These are phyloP conservation scores for Epinotia bilunana DNA, from an alignment of 2,888 invertebrate genomes.

Conservation along the genomic window DNA sequence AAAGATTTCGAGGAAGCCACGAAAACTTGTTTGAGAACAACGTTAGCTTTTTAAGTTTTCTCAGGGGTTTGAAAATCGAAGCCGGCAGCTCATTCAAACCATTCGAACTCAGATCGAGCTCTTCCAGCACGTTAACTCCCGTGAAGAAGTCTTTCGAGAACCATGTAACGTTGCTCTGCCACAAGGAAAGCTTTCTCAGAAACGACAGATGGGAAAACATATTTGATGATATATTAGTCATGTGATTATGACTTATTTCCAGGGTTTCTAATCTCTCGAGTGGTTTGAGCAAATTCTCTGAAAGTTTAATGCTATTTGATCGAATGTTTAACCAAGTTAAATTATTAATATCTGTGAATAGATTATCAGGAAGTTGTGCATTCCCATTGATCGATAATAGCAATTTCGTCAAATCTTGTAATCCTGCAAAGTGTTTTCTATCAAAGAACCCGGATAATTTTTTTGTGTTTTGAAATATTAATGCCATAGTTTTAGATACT, in stretches of 20 bases:
- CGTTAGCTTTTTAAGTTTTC: slow-evolving; percentile 86
- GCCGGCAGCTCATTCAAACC: slow-evolving; percentile 85
- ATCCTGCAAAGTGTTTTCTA: slow-evolving; percentile 84
- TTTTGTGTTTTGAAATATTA: slow-evolving; percentile 82
- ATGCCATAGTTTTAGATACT: slow-evolving; percentile 78
- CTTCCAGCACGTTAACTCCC: slow-evolving; percentile 85
- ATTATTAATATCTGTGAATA: slow-evolving; percentile 85
- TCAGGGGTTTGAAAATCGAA: slow-evolving; percentile 85
- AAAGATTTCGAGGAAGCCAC: slow-evolving; percentile 85
- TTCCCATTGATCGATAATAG: slow-evolving; percentile 86
- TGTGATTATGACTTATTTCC: slow-evolving; percentile 87
- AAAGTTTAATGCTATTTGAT: slow-evolving; percentile 84
- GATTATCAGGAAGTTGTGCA: slow-evolving; percentile 84
- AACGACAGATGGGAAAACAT: slow-evolving; percentile 86
- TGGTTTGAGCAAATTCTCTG: slow-evolving; percentile 82
- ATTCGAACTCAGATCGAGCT: slow-evolving; percentile 88
- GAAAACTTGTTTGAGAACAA: slow-evolving; percentile 88
- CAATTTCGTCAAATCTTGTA: slow-evolving; percentile 82
- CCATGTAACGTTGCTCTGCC: slow-evolving; percentile 87
- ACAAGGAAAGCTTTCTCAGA: slow-evolving; percentile 86
- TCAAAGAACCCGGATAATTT: slow-evolving; percentile 84
- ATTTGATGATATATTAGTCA: slow-evolving; percentile 85
- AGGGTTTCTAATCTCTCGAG: slow-evolving; percentile 84
- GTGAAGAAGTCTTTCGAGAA: slow-evolving; percentile 86
- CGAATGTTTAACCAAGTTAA: slow-evolving; percentile 87